Conservation (phyloP, 2,888 invertebrate genomes). For the Craniophora ligustri region DNA sequence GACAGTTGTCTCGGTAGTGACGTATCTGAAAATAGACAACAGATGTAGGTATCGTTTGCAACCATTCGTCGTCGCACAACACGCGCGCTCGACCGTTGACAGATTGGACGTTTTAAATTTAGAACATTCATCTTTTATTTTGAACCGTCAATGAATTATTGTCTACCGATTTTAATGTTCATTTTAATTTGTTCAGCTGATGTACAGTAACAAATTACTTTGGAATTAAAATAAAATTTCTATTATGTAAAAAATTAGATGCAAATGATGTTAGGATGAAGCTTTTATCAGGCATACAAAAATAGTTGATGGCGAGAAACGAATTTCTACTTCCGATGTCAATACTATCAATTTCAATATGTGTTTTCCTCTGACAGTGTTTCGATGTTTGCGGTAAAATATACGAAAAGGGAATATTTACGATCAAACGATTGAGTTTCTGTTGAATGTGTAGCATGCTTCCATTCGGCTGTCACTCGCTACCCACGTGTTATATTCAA, state of each 20-base stretch:
- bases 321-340: conserved; percentile 53
- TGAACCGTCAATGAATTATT: conserved; percentile 81
- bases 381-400: conserved; percentile 61
- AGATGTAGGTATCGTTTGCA: conserved; percentile 85
- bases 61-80: conserved; percentile 85
- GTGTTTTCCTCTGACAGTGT: conserved; percentile 54
- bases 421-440: conserved; percentile 68
- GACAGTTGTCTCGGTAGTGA: conserved; percentile 76
- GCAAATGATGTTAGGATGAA: conserved; percentile 21
- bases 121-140: conserved; percentile 83
- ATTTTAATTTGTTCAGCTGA: conserved; percentile 32
- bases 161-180: conserved; percentile 72
- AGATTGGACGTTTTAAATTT: conserved; percentile 86
- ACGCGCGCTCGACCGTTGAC: conserved; percentile 86
- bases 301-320: conserved; percentile 28
- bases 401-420: conserved; percentile 68
- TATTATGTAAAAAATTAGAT: background rate
- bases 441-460: conserved; percentile 74
- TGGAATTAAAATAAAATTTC: background rate
- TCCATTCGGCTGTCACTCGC: conserved; percentile 67
- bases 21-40: conserved; percentile 86
- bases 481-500: conserved; percentile 81
- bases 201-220: conserved; percentile 6
- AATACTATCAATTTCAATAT: conserved; percentile 60
- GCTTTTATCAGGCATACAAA: conserved; percentile 29